phyloP scores from a whole-genome alignment of 2,888 invertebrate genomes.

The Agonopterix heracliana region DNA sequence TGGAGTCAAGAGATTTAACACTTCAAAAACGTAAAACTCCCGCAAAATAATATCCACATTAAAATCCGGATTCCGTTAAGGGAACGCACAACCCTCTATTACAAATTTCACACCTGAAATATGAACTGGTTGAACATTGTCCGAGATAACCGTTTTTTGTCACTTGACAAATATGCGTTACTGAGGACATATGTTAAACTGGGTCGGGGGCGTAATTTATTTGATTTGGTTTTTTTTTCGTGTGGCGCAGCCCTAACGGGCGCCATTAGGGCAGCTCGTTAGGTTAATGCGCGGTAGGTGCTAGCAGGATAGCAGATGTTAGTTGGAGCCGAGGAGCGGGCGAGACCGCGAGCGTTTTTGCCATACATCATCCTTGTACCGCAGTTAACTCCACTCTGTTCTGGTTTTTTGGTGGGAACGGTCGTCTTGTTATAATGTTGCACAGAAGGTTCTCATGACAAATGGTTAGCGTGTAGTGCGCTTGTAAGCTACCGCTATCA shows the following conservation, averaged over 20 bases:
- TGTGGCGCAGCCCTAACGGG: constrained; percentile 50
- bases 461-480: constrained; percentile 6
- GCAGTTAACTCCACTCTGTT: constrained; percentile 43
- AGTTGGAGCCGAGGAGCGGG: constrained; percentile 33
- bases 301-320: constrained; percentile 68
- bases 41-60: too few relatives aligned
- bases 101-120: constrained; percentile 23
- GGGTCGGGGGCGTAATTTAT: constrained; percentile 60
- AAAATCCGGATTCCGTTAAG: too few relatives aligned
- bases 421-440: constrained; percentile 23
- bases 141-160: constrained; percentile 55
- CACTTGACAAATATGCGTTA: constrained; percentile 46
- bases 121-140: constrained; percentile 31
- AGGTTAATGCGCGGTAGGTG: constrained; percentile 67
- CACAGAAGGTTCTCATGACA: constrained; percentile 7
- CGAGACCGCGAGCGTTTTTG: constrained; percentile 44
- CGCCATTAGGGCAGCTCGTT: constrained; percentile 72
- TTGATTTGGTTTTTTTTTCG: constrained; percentile 58
- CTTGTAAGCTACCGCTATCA: constrained; percentile 3
- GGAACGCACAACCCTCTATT: too few relatives aligned
- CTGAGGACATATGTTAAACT: constrained; percentile 48
- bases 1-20: too few relatives aligned
- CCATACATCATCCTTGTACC: constrained; percentile 56
- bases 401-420: constrained; percentile 27
- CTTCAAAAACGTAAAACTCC: too few relatives aligned